Conservation (phyloP, 2,888 invertebrate genomes). For the Loripinus fragilis region DNA sequence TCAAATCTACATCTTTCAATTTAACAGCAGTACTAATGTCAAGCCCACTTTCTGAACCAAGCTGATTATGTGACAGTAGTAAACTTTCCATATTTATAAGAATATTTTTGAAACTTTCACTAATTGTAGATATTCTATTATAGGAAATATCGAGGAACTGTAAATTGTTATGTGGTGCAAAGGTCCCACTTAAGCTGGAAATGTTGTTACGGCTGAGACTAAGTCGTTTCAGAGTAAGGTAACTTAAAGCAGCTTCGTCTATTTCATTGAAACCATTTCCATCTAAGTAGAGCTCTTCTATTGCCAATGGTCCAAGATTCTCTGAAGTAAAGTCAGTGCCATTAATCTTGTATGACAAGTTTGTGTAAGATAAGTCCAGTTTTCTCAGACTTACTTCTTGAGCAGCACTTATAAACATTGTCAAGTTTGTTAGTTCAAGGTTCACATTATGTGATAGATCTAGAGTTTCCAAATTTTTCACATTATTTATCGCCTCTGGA, state of each 20-base stretch:
- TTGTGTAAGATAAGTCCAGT: constrained; percentile 63
- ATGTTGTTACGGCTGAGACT: constrained; percentile 65
- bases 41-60: constrained; percentile 50
- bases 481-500: constrained; percentile 57
- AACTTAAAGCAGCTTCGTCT: constrained; percentile 46
- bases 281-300: constrained; percentile 57
- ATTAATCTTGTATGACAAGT: constrained; percentile 49
- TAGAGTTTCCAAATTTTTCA: constrained; percentile 61
- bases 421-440: constrained; percentile 58
- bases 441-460: constrained; percentile 66
- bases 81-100: constrained; percentile 62
- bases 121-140: constrained; percentile 58
- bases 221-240: constrained; percentile 61
- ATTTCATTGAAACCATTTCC: constrained; percentile 48
- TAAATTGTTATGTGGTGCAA: constrained; percentile 54
- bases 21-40: constrained; percentile 49
- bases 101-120: constrained; percentile 54
- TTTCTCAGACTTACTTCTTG: constrained; percentile 56
- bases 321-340: constrained; percentile 35
- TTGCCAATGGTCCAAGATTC: constrained; percentile 46
- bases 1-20: constrained; percentile 63
- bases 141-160: constrained; percentile 58
- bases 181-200: constrained; percentile 42
- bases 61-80: constrained; percentile 66
- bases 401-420: constrained; percentile 57